Percentiles rank a stretch among this genome's conserved stretches.
These are phyloP conservation scores for Rhorus exstirpatorius DNA, from an alignment of 2,888 invertebrate species.

Conservation along the genomic window DNA sequence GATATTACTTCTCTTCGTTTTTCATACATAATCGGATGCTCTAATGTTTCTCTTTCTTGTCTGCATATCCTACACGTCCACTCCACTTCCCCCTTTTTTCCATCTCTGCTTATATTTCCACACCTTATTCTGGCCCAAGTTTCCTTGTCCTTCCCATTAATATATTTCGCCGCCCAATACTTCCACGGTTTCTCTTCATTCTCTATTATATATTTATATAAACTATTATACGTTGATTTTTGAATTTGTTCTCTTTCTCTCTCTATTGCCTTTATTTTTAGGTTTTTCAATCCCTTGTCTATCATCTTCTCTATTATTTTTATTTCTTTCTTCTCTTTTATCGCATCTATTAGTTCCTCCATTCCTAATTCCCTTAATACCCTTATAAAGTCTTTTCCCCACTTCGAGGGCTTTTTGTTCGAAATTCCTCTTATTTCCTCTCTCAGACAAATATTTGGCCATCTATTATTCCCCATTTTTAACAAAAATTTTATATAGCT, in stretches of 20 bases:
- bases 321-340: background rate
- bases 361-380: conserved; percentile 14
- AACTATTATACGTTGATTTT: conserved; percentile 33
- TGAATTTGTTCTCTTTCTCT: background rate
- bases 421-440: conserved; percentile 9
- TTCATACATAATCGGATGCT: too few species aligned
- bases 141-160: too few species aligned
- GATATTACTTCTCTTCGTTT: too few species aligned
- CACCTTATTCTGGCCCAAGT: too few species aligned
- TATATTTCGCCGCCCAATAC: conserved; percentile 11
- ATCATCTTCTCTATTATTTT: conserved; percentile 5
- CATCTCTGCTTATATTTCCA: too few species aligned
- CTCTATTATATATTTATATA: conserved; percentile 8
- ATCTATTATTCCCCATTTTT: conserved; percentile 3
- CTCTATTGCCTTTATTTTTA: conserved; percentile 1
- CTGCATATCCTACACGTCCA: too few species aligned
- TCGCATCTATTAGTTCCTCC: conserved; percentile 7
- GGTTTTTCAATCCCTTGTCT: conserved; percentile 19
- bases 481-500: background rate
- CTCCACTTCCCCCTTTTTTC: too few species aligned
- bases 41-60: too few species aligned
- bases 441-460: conserved; percentile 11
- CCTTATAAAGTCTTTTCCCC: background rate
- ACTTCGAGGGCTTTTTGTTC: conserved; percentile 11
- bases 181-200: conserved; percentile 2